Conservation (phyloP, 2,797 vertebrate genomes). For the Fistularia commersonii region DNA sequence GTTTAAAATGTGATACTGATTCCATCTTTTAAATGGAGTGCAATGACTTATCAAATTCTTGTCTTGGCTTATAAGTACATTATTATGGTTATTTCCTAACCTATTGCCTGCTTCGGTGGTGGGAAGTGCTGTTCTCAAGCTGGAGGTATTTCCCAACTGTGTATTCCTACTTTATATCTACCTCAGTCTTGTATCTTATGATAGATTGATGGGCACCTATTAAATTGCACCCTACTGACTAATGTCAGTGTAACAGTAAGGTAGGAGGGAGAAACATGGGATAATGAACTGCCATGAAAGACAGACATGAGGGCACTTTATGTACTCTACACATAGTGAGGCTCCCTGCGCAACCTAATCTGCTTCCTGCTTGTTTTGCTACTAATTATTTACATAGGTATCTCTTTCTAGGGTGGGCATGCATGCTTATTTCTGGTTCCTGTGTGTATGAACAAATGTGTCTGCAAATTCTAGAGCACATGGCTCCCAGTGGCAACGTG, state of each 20-base stretch:
- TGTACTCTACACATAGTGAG: constrained; percentile 5
- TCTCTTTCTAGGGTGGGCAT: constrained; percentile 19
- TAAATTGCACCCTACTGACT: constrained; percentile 42
- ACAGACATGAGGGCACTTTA: constrained; percentile 17
- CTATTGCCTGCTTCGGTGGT: neutral
- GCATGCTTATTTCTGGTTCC: constrained; percentile 13
- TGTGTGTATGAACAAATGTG: constrained; percentile 22
- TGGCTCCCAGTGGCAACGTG: constrained; percentile 66
- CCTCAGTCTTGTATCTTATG: constrained; percentile 25
- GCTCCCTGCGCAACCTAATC: constrained; percentile 23
- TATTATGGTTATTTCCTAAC: too few species aligned
- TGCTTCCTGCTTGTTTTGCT: constrained; percentile 37
- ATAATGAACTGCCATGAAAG: constrained; percentile 21
- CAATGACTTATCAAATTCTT: too few species aligned
- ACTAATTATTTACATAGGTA: constrained; percentile 50
- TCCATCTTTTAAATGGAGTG: too few species aligned
- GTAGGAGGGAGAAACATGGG: constrained; percentile 22
- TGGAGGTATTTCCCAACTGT: constrained; percentile 31
- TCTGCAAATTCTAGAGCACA: constrained; percentile 44
- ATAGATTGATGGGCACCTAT: constrained; percentile 45
- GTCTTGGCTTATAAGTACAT: too few species aligned
- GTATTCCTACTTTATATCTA: constrained; percentile 28
- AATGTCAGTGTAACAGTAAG: constrained; percentile 18
- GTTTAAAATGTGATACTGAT: too few species aligned
- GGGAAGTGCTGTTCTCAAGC: constrained; percentile 30